Evolutionary conservation across 2,888 invertebrate species (phyloP), one percentile per base, ranked within the genome.

Genomic region (Drosophila falleni): DNA sequence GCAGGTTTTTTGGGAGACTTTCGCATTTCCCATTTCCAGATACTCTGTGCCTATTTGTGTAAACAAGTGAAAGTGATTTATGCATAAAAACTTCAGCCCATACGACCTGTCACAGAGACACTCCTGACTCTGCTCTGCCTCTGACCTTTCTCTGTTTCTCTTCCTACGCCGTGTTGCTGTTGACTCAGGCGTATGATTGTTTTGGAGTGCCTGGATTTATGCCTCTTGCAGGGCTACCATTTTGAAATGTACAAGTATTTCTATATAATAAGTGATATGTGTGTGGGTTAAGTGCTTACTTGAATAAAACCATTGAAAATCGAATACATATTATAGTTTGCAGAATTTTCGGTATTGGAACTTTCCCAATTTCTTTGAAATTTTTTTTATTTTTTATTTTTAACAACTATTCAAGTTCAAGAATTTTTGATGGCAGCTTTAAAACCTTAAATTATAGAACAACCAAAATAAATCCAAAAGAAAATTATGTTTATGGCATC

Each of bases 31-130:
- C 33, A 51, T 68, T 56, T 59, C 23, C 65, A 47, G 58, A 35
- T 46, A 70, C 69, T 80, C 76, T 67, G 71, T 73, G 80, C 88
- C 87, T 86, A 88, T 74, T 86, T 86, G 87, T 88, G 87, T 84
- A 88, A 86, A 84, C 87, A 86, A 86, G 86, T 86, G 86, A 86
- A 86, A 86, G 86, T 86, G 86, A 88, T 88, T 86, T 86, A 86
- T 88, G 86, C 80, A 86, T 74, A 83, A 73, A 79, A 73, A 78
- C 41, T 72, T 31, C 46, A 56, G 39, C 44, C 69, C 37, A 51
- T 44, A 60, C 56, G 61, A 77, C 65, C 76, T 71, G 73, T 80
- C 78, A 66, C 51, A 47, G 47, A 72, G 70, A 55, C 44, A 55
- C 47, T 15, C 56, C 60, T 31, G 44, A 39, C 60, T 44, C 49